Base-by-base conservation (phyloP, 2,888 invertebrate genomes). In the Holacanthella duospinosa region DNA sequence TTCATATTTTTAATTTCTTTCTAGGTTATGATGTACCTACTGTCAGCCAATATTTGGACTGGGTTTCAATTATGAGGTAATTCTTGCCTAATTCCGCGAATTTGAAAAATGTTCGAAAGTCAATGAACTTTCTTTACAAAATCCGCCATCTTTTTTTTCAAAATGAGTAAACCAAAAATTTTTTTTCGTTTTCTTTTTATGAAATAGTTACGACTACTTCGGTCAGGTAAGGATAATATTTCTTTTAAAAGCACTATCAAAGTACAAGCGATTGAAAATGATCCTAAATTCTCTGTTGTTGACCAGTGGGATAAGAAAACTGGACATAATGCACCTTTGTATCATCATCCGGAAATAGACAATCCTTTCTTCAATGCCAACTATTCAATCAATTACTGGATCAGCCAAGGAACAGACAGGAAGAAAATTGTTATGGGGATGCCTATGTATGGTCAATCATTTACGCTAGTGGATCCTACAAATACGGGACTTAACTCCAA, bases 1-100 rank as follows among this genome's bases (percentile, higher is more conserved):
- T n/a, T n/a, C n/a, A 57, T 12, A 2, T 4, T 6, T 2, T 29
- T 25, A 54, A 55, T 55, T 4, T 61, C 12, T 24, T 65, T n/a
- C n/a, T n/a, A 76, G 79, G 91, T 0, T 93, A 93, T 75, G 87
- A 93, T 74, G 86, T 93, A 0, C 84, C 87, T 0, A 77, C 81
- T 0, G 75, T 93, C n/a, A 84, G 88, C 0, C 79, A 82, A 65
- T 85, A 89, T 75, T 81, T 93, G 65, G 90, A 92, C 76, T 92
- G 91, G 89, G 90, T 93, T 69, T 85, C 91, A 0, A 85, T 93
- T 0, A 93, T 93, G 92, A 84, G n/a, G n/a, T n/a, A n/a, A n/a
- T n/a, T n/a, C n/a, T n/a, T n/a, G n/a, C n/a, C n/a, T n/a, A n/a
- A n/a, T n/a, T n/a, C n/a, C n/a, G n/a, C n/a, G n/a, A n/a, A n/a